These are phyloP conservation scores for Anoplophora glabripennis DNA, from an alignment of 1,140 invertebrate genomes.

Conservation along the genomic window DNA sequence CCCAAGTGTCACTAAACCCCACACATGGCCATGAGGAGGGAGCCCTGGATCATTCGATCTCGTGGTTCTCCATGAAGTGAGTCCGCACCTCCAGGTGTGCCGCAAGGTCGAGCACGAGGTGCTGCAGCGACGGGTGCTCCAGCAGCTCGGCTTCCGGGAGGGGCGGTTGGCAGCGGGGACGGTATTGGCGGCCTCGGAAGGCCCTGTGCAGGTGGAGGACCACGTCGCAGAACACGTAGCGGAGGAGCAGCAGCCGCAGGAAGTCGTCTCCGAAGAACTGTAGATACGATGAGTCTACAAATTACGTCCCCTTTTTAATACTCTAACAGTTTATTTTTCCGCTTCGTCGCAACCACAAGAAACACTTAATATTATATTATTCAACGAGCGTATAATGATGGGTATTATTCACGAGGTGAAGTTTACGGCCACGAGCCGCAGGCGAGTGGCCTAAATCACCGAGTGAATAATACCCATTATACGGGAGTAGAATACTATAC, in stretches of 20 bases:
- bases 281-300: slow-evolving; percentile 74
- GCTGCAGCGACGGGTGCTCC: slow-evolving; percentile 78
- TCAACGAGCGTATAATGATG: too few species aligned
- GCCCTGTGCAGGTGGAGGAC: slow-evolving; percentile 81
- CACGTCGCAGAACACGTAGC: slow-evolving; percentile 92
- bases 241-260: slow-evolving; percentile 78
- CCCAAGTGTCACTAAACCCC: slow-evolving; percentile 31
- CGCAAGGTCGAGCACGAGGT: slow-evolving; percentile 79
- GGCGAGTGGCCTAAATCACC: too few species aligned
- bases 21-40: slow-evolving; percentile 43
- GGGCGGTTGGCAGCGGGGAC: slow-evolving; percentile 80
- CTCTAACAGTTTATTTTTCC: too few species aligned
- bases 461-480: too few species aligned
- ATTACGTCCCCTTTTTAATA: too few species aligned
- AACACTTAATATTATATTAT: too few species aligned
- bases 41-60: slow-evolving; percentile 67
- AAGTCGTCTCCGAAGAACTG: slow-evolving; percentile 95
- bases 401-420: too few species aligned
- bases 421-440: too few species aligned
- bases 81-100: slow-evolving; percentile 75
- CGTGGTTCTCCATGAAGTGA: slow-evolving; percentile 69
- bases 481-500: too few species aligned
- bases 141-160: slow-evolving; percentile 87
- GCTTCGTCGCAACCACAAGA: too few species aligned
- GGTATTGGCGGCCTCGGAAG: slow-evolving; percentile 76